These are phyloP conservation scores for Prionailurus bengalensis DNA, from an alignment of 2,113 vertebrate genomes.

Conservation along the genomic window DNA sequence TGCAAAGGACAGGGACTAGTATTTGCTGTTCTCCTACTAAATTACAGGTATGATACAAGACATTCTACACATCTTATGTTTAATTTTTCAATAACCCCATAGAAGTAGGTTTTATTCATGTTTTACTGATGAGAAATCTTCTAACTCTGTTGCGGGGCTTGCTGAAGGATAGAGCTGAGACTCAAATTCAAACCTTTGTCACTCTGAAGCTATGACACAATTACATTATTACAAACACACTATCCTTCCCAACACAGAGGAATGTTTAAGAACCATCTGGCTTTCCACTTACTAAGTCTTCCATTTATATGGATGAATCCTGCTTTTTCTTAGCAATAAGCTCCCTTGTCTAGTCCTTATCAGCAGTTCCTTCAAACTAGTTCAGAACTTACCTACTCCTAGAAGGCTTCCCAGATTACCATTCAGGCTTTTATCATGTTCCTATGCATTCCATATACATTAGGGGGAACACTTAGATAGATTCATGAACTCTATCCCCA, in stretches of 20 bases:
- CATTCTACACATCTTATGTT: background rate
- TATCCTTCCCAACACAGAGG: background rate
- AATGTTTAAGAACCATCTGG: background rate
- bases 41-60: background rate
- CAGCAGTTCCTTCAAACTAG: background rate
- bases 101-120: background rate
- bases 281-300: background rate
- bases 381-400: background rate
- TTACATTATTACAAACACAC: background rate
- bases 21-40: background rate
- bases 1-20: background rate
- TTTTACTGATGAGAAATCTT: background rate
- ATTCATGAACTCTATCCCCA: background rate
- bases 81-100: background rate
- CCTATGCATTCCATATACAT: background rate
- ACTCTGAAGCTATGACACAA: background rate
- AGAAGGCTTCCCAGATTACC: background rate
- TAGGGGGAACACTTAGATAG: background rate
- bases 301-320: background rate
- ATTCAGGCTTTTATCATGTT: background rate
- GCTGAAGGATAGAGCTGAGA: background rate
- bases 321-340: background rate
- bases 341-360: background rate
- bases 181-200: background rate
- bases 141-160: background rate